Evolutionary conservation across 1,140 invertebrate species (phyloP), one percentile per base, ranked within the genome.

Genomic region (Yoshiicerus persimilis): DNA sequence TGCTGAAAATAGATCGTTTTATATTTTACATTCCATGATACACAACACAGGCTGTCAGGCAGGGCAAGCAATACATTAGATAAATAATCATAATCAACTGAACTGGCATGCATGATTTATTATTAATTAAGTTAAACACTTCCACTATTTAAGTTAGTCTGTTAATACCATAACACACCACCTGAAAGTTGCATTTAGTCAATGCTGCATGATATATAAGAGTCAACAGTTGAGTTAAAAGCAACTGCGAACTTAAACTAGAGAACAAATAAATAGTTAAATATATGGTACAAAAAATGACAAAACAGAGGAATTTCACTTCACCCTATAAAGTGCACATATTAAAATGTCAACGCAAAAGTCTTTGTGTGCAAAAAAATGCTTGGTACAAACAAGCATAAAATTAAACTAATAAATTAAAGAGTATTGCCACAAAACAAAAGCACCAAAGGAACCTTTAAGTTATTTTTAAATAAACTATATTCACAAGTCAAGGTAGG

Each of bases 381-480:
- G 64, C 10, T 70, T 5, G 13, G 0, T 70, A 70, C 34, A 36
- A 66, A 70, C 34, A 36, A 66, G 23, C 70, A 6, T 30, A 77
- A 6, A 77, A 77, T 77, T 66, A 66, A 34, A 30, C 70, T 32
- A 70, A n/a, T 77, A 34, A 32, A 32, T 30, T 77, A n/a, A 30
- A 77, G 27, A 34, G 70, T 77, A 77, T 77, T 77, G 70, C 70
- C 70, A 77, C 70, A 77, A 77, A 77, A 77, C 32, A 36, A 77
- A 77, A 77, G 70, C 70, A 77, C 70, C 70, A 77, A 34, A 77
- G 27, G 13, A 32, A 77, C 23, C 27, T 34, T 27, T 27, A 30
- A 13, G 25, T n/a, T 27, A 77, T 13, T 20, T 32, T 77, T 77
- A 77, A 5, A 75, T 34, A 34, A 77, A 77, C 13, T 34, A 77